phyloP scores from a whole-genome alignment of 2,888 invertebrate genomes.

The Eremobia ochroleuca region DNA sequence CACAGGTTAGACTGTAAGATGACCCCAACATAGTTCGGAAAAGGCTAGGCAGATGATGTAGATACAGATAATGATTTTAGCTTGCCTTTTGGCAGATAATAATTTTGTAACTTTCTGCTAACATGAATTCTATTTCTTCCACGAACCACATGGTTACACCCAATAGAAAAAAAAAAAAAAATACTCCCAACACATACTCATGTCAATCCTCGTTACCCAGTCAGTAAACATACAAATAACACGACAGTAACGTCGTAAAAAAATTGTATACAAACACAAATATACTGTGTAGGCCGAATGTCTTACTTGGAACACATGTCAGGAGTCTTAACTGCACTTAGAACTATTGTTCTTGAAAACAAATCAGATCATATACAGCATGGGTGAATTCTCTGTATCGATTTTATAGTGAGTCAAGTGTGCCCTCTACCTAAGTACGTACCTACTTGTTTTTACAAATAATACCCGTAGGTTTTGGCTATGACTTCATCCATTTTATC shows the following conservation, averaged over 20 bases:
- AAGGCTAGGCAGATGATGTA: too few species aligned
- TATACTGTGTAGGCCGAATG: constrained; percentile 57
- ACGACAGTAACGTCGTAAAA: constrained; percentile 7
- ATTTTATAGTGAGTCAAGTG: constrained; percentile 75
- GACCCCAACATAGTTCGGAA: too few species aligned
- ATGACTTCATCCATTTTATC: not conserved
- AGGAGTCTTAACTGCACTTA: constrained; percentile 51
- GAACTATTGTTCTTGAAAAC: constrained; percentile 59
- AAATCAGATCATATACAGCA: constrained; percentile 65
- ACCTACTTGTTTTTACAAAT: constrained; percentile 63
- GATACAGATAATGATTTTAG: not conserved
- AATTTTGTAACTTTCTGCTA: not conserved
- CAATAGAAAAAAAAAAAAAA: too few species aligned
- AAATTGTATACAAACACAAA: constrained; percentile 30
- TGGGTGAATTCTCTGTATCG: constrained; percentile 70
- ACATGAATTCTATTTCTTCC: not conserved
- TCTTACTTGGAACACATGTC: constrained; percentile 51
- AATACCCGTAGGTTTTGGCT: constrained; percentile 13
- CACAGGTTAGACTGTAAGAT: too few species aligned
- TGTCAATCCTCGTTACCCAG: not conserved
- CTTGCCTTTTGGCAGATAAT: not conserved
- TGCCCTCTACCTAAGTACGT: constrained; percentile 20
- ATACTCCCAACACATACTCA: not conserved
- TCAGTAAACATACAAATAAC: constrained; percentile 40
- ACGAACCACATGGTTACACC: not conserved